Evolutionary conservation across 1,140 invertebrate genomes (phyloP).

Genomic region (Temnothorax longispinosus): DNA sequence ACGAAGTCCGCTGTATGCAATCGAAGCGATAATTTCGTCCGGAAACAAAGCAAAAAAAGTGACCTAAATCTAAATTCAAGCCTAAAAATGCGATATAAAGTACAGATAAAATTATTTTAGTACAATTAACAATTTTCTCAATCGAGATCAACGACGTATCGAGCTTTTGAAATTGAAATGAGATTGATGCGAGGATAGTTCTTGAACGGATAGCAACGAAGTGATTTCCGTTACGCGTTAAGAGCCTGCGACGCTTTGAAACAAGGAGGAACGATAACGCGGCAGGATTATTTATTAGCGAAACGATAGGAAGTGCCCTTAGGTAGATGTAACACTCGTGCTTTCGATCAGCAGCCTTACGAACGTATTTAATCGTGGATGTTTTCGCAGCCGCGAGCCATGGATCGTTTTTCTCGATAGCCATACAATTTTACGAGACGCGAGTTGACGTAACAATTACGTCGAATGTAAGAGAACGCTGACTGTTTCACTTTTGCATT

Average conservation of each 20-base stretch:
- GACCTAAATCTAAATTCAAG: neutral
- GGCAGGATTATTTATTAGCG: slow-evolving; percentile 11
- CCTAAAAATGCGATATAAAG: neutral
- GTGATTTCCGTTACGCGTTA: neutral
- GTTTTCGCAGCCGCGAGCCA: neutral
- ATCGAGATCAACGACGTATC: neutral
- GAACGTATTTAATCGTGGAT: slow-evolving; percentile 40
- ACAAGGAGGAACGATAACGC: neutral
- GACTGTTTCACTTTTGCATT: neutral
- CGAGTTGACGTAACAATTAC: slow-evolving; percentile 27
- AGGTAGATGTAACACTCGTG: slow-evolving; percentile 78
- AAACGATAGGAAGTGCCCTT: slow-evolving; percentile 82
- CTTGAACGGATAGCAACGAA: neutral
- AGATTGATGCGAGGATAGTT: neutral
- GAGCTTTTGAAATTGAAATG: slow-evolving; percentile 19
- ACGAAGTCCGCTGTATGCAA: neutral
- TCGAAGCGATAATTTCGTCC: neutral
- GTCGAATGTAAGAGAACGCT: neutral
- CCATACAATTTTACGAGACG: slow-evolving; percentile 10
- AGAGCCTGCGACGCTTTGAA: neutral
- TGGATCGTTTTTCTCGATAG: slow-evolving; percentile 14
- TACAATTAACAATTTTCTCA: slow-evolving; percentile 1
- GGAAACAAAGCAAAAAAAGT: neutral
- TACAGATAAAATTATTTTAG: slow-evolving; percentile 16
- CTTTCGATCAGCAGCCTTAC: slow-evolving; percentile 77